These are phyloP conservation scores for Megaceryle maxima DNA, from an alignment of 2,113 vertebrate species.

Conservation along the genomic window DNA sequence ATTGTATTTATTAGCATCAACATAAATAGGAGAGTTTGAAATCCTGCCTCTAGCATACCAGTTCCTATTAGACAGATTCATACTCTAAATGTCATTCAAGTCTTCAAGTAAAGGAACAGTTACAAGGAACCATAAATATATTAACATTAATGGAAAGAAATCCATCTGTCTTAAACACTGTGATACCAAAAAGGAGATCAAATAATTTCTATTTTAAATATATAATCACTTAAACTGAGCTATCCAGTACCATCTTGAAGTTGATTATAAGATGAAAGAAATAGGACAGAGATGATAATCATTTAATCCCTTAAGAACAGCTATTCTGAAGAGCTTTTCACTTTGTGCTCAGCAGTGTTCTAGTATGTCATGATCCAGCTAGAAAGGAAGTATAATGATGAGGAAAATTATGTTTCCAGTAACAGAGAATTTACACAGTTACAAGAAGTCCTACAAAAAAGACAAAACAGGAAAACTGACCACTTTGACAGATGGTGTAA, in stretches of 20 bases:
- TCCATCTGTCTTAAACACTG: neutral
- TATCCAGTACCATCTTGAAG: slow-evolving; percentile 77
- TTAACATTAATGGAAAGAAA: slow-evolving; percentile 34
- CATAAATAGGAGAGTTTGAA: slow-evolving; percentile 13
- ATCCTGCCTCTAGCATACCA: neutral
- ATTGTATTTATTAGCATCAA: neutral
- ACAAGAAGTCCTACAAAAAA: slow-evolving; percentile 35
- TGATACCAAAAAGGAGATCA: slow-evolving; percentile 41
- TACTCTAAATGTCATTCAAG: neutral
- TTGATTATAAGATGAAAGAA: slow-evolving; percentile 84
- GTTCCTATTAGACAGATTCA: neutral
- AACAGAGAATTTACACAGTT: slow-evolving; percentile 42
- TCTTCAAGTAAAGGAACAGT: neutral
- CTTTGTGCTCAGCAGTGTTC: slow-evolving; percentile 56
- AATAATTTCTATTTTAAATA: slow-evolving; percentile 76
- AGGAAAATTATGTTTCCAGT: slow-evolving; percentile 67
- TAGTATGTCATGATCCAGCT: slow-evolving; percentile 51
- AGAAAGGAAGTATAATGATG: slow-evolving; percentile 62
- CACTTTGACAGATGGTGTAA: slow-evolving; percentile 33
- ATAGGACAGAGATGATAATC: slow-evolving; percentile 76
- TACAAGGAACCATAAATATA: slow-evolving; percentile 24
- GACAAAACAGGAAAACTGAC: slow-evolving; percentile 21
- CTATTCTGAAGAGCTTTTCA: slow-evolving; percentile 74
- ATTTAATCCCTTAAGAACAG: slow-evolving; percentile 83
- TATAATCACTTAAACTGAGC: slow-evolving; percentile 77